Base-by-base conservation (phyloP, 2,888 invertebrate genomes). In the Pammene aurita region DNA sequence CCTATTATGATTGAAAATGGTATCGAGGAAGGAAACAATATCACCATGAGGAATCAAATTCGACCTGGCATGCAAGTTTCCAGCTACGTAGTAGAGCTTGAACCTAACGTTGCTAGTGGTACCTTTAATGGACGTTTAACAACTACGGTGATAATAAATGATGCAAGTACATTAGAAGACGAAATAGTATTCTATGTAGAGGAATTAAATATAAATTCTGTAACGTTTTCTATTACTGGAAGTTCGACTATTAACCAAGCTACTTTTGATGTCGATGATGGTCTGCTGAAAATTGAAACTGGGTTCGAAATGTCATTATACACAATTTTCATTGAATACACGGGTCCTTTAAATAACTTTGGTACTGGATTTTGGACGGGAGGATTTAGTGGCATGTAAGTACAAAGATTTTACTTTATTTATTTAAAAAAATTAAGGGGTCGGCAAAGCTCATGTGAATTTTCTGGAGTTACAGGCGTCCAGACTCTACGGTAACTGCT, bases 1-100 rank as follows among this genome's bases (percentile, higher is more conserved):
- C 66, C 70, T 7, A 57, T 66, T 14, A 70, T 70, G 66, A 52
- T 66, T 26, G 61, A 69, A 55, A 38, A 69, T 34, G 69, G 54
- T n/a, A 11, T 64, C 11, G 54, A 48, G 48, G 38, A 54, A 10
- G 50, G 38, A 54, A 46, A 13, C 34, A 66, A 62, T 7, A 48
- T 55, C 2, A 63, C 55, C 5, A n/a, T 69, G 4, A 75, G 77
- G 54, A 82, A 80, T 54, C 72, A 78, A 57, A 68, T 87, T 38
- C 79, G 87, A 70, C 85, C 86, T 7, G 89, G 85, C 6, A 83
- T 88, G 80, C 11, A 41, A 0, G 76, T 84, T 0, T 73, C 64
- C 2, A 77, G 72, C 18, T 87, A 88, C 52, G n/a, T 26, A 0
- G 69, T 89, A 7, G 77, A 78, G 72, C 67, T 89, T 5, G 73